Base-by-base conservation (phyloP, 2,888 invertebrate genomes). In the Pediacus dermestoides region DNA sequence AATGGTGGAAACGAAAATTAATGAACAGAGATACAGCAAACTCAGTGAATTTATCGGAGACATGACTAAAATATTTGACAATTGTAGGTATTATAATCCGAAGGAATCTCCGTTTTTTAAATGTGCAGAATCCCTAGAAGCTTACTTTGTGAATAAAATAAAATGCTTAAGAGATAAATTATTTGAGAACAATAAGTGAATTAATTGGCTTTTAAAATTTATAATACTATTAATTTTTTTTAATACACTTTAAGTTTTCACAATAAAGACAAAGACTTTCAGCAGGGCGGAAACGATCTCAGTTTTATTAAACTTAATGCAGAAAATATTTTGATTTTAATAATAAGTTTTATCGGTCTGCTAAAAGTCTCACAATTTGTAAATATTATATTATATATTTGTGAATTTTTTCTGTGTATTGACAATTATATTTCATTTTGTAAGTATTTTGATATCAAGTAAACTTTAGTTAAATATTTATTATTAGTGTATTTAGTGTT, bases 61-160 rank as follows among this genome's bases (percentile, higher is more conserved):
- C 69, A 91, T 96, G 83, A 94, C 92, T 47, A 92, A 93, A 73
- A 93, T 99, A 65, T 96, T 97, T 72, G 95, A 97, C 74, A 99
- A 99, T 73, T 97, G 97, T 76, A 86, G 96, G 52, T 91, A 92
- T 67, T 96, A 94, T 73, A 96, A 96, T 73, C 90, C 93, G 42
- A 87, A 88, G 64, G 93, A 93, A 68, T 92, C 95, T 10, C 88
- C 91, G 45, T 94, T 95, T 73, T 95, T 89, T 73, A 88, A 93
- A 63, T 94, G 94, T 74, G 96, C 96, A 12, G 94, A 95, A 68
- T 85, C 88, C 36, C 76, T 97, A 47, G 96, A 97, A 74, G 87
- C 88, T 43, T 94, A 87, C 71, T 96, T 97, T 76, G 90, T 91
- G 67, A 88, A 89, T 73, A 92, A 91, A 77, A 88, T 93, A 51